phyloP scores from a whole-genome alignment of 2,797 vertebrate genomes.

The Melanotaenia maccullochi region DNA sequence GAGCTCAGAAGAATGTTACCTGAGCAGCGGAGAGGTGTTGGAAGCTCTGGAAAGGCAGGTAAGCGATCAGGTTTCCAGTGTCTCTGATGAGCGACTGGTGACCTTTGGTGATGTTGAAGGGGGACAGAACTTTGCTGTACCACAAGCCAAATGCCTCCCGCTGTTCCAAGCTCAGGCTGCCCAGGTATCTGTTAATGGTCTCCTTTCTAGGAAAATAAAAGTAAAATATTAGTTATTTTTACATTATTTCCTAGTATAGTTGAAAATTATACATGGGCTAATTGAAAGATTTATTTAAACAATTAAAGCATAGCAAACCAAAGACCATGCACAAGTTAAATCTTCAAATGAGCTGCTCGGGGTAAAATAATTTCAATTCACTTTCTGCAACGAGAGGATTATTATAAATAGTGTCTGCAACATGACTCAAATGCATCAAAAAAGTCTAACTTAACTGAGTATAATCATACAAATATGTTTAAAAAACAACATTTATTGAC shows the following conservation, averaged over 20 bases:
- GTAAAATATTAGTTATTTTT: not conserved
- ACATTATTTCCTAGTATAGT: not conserved
- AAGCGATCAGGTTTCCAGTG: slow-evolving; percentile 82
- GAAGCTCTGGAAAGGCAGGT: slow-evolving; percentile 86
- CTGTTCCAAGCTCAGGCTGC: slow-evolving; percentile 72
- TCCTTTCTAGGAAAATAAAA: slow-evolving; percentile 63
- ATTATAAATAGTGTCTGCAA: not conserved
- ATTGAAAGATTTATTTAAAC: not conserved
- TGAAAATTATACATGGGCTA: not conserved
- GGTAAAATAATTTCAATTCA: not conserved
- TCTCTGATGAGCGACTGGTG: slow-evolving; percentile 78
- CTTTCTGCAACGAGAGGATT: not conserved
- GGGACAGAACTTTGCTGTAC: slow-evolving; percentile 69
- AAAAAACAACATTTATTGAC: not conserved
- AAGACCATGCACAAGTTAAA: not conserved
- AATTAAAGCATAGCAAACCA: not conserved
- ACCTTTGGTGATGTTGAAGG: slow-evolving; percentile 62
- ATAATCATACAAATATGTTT: not conserved
- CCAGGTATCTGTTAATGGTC: slow-evolving; percentile 76
- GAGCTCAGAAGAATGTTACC: slow-evolving; percentile 81
- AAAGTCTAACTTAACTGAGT: not conserved
- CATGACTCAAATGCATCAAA: too few relatives aligned
- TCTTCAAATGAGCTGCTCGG: not conserved
- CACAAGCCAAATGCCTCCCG: slow-evolving; percentile 80
- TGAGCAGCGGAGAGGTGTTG: slow-evolving; percentile 86